phyloP scores from a whole-genome alignment of 2,888 invertebrate species.

The Poecilus cupreus region DNA sequence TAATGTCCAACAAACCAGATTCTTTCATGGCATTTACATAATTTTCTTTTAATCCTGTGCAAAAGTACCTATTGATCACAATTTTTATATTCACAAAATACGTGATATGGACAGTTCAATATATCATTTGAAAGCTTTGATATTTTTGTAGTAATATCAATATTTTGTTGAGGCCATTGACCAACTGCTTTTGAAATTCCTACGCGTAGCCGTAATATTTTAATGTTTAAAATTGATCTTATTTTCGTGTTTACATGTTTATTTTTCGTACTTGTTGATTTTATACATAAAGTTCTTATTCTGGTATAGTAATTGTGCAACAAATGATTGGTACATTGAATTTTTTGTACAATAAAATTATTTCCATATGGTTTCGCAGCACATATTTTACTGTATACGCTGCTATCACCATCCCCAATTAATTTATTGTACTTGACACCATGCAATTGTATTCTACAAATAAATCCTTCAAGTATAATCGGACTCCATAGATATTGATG shows the following conservation, averaged over 20 bases:
- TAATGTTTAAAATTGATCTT: not conserved
- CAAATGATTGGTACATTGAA: not conserved
- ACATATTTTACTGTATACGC: conserved; percentile 4
- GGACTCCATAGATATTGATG: not conserved
- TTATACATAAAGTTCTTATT: not conserved
- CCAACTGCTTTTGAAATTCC: conserved; percentile 11
- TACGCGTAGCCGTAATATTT: not conserved
- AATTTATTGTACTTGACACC: conserved; percentile 29
- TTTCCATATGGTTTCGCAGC: conserved; percentile 5
- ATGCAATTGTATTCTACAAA: not conserved
- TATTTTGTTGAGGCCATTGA: not conserved
- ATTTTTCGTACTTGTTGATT: conserved; percentile 6
- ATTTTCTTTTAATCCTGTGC: conserved; percentile 1
- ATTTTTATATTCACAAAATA: not conserved
- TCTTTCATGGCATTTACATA: conserved; percentile 3
- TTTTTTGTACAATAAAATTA: conserved; percentile 12
- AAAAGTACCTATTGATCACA: conserved; percentile 13
- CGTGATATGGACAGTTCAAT: too few relatives aligned
- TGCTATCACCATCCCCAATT: conserved; percentile 25
- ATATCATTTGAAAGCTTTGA: not conserved
- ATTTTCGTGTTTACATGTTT: not conserved
- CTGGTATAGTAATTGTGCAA: conserved; percentile 10
- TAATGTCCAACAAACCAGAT: not conserved
- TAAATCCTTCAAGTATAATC: conserved; percentile 1
- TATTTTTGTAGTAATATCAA: conserved; percentile 4